Percentiles rank a stretch among this genome's conserved stretches.
phyloP scores from a whole-genome alignment of 1,140 invertebrate species.

The Camponotus floridanus region DNA sequence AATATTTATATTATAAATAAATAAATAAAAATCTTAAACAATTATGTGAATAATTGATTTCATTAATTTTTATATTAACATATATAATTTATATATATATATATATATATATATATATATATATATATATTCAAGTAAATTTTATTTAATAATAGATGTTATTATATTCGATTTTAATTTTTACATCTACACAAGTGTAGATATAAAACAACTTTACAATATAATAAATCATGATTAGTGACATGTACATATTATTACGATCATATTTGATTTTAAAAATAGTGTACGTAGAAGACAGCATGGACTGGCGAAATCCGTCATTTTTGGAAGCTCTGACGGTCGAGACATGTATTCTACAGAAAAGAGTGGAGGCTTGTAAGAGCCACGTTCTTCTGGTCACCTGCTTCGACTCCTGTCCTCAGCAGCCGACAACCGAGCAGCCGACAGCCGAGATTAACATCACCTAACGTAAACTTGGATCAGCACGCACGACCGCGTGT shows the following conservation, averaged over 20 bases:
- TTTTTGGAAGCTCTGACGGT: slow-evolving; percentile 87
- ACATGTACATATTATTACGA: neutral
- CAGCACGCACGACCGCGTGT: slow-evolving; percentile 80
- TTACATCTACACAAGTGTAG: neutral
- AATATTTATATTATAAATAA: neutral
- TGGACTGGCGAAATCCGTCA: slow-evolving; percentile 86
- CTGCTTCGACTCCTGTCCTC: slow-evolving; percentile 85
- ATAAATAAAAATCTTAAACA: neutral
- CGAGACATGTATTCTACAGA: slow-evolving; percentile 87
- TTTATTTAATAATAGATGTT: neutral
- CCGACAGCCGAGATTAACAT: slow-evolving; percentile 72
- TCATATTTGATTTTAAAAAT: slow-evolving; percentile 50
- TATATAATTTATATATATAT: neutral
- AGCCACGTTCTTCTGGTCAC: slow-evolving; percentile 87
- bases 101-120: neutral
- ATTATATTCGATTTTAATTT: neutral
- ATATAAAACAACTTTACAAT: neutral
- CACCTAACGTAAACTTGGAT: slow-evolving; percentile 81
- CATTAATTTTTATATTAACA: neutral
- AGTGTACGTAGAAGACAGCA: slow-evolving; percentile 88
- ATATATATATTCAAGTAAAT: neutral
- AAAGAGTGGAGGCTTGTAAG: slow-evolving; percentile 87
- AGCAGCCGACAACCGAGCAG: slow-evolving; percentile 61
- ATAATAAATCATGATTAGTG: neutral
- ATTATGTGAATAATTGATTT: neutral